A percentile compares a stretch with the other conserved stretches of the same genome.
Conservation (phyloP, 2,113 vertebrate species). For the Gymnarchus niloticus region DNA sequence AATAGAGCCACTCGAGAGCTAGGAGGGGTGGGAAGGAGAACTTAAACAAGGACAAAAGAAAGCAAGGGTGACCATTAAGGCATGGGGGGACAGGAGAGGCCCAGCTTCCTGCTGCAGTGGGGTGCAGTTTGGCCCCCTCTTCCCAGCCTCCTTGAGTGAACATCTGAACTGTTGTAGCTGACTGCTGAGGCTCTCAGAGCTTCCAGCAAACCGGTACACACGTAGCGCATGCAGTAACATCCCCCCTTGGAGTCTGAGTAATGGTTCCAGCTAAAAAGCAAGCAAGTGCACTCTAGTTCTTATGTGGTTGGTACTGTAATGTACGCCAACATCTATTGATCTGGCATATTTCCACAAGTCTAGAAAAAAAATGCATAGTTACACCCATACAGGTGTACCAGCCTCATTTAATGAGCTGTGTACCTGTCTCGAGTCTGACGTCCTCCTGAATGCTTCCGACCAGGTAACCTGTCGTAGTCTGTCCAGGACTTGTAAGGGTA, state of each 20-base stretch:
- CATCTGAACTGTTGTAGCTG: background rate
- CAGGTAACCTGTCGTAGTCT: background rate
- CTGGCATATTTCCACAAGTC: background rate
- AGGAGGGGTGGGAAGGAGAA: constrained; percentile 3
- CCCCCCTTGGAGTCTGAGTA: background rate
- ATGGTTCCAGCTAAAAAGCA: background rate
- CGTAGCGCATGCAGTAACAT: background rate
- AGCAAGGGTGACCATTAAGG: constrained; percentile 8
- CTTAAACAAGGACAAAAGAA: constrained; percentile 3
- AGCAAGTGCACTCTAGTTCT: background rate
- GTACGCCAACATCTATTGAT: background rate
- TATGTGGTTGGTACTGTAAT: background rate
- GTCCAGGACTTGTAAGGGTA: background rate
- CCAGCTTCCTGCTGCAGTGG: background rate
- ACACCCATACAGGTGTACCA: background rate
- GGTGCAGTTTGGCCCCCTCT: background rate
- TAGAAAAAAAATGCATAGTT: background rate
- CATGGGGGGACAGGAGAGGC: background rate
- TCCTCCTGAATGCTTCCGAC: background rate
- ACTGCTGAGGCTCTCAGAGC: background rate
- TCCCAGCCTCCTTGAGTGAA: background rate
- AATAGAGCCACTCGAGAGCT: background rate
- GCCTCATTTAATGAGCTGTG: background rate
- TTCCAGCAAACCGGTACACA: background rate
- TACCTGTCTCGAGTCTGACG: background rate